Evolutionary conservation across 2,797 vertebrate genomes (phyloP).

Genomic region (Clarias platycephalus): DNA sequence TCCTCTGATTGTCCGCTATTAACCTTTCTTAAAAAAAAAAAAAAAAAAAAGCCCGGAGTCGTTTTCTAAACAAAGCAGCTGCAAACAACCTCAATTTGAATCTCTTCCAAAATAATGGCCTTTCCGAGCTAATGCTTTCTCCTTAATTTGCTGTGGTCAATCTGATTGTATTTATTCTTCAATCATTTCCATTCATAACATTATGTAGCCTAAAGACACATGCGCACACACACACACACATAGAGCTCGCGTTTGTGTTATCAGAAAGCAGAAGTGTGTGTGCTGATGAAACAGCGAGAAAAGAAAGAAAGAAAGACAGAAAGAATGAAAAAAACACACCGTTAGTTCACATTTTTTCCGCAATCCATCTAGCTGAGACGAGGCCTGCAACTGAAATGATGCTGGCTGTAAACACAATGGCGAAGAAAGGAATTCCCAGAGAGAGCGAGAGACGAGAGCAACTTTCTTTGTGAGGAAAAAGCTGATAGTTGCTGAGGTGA

Average conservation of each 20-base stretch:
- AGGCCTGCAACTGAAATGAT: constrained; percentile 39
- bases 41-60: constrained; percentile 23
- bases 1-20: constrained; percentile 16
- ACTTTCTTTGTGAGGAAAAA: constrained; percentile 44
- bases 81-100: constrained; percentile 33
- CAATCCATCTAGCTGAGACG: constrained; percentile 33
- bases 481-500: constrained; percentile 26
- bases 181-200: constrained; percentile 34
- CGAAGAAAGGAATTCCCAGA: constrained; percentile 30
- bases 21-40: constrained; percentile 22
- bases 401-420: constrained; percentile 46
- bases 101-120: constrained; percentile 11
- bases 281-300: constrained; percentile 17
- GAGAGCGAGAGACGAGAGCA: constrained; percentile 42
- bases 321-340: constrained; percentile 15
- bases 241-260: constrained; percentile 11
- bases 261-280: constrained; percentile 26
- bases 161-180: constrained; percentile 35
- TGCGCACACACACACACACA: constrained; percentile 25
- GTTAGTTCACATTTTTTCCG: constrained; percentile 11
- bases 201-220: constrained; percentile 42
- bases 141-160: constrained; percentile 41
- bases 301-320: neutral
- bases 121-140: constrained; percentile 22
- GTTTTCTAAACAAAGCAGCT: constrained; percentile 40